Evolutionary conservation across 2,797 vertebrate genomes (phyloP).

Genomic region (Micropoecilia bifurca): DNA sequence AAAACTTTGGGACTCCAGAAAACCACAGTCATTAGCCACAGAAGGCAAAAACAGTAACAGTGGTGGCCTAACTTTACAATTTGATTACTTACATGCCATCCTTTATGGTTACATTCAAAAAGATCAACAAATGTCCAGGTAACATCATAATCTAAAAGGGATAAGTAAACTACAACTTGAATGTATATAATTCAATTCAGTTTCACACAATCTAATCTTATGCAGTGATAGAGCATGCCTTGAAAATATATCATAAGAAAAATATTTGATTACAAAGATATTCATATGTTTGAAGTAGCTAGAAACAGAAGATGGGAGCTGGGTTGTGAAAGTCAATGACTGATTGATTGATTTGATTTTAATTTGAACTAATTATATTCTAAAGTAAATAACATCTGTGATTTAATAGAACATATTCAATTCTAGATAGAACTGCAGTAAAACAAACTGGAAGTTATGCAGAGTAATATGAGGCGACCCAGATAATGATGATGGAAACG

Average conservation of each 20-base stretch:
- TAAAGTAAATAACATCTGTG: neutral
- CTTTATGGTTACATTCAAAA: neutral
- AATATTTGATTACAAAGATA: neutral
- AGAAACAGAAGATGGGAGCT: neutral
- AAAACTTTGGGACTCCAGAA: too few species aligned
- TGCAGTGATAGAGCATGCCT: neutral
- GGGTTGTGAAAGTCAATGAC: neutral
- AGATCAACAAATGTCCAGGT: neutral
- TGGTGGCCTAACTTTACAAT: neutral
- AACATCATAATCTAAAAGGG: neutral
- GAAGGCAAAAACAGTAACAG: too few species aligned
- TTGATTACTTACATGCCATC: neutral
- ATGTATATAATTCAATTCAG: neutral
- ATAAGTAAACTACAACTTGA: neutral
- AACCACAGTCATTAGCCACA: too few species aligned
- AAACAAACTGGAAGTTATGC: neutral
- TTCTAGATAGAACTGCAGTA: neutral
- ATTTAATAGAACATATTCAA: conserved; percentile 1
- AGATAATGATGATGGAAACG: conserved; percentile 70
- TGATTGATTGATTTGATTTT: neutral
- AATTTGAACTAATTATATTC: neutral
- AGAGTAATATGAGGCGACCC: conserved; percentile 48
- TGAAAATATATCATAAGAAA: neutral
- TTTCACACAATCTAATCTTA: neutral
- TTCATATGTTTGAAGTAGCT: neutral